phyloP scores from a whole-genome alignment of 2,888 invertebrate species.

The Hypomecis atomaria region DNA sequence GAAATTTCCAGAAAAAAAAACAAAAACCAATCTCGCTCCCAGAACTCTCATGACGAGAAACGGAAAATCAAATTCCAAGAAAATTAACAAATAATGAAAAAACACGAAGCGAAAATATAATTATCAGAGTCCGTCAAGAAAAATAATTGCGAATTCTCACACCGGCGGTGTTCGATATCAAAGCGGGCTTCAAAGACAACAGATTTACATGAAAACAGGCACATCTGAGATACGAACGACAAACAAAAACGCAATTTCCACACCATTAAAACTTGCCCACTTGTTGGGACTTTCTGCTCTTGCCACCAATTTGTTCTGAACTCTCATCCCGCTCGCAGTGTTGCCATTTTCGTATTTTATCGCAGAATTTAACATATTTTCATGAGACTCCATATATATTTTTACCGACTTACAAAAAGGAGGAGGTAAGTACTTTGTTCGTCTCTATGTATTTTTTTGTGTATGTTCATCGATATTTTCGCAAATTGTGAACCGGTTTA shows the following conservation, averaged over 20 bases:
- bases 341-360: no score
- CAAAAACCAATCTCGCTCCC: conserved; percentile 8
- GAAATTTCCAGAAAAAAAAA: conserved; percentile 6
- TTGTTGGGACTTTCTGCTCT: conserved; percentile 56
- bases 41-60: neutral
- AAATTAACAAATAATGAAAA: conserved; percentile 21
- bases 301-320: conserved; percentile 44
- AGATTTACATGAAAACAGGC: conserved; percentile 61
- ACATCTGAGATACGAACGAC: conserved; percentile 63
- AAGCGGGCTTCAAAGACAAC: conserved; percentile 46
- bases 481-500: no score
- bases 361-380: no score
- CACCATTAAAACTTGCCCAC: conserved; percentile 74
- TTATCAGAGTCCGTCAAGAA: conserved; percentile 23
- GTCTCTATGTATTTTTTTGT: no score
- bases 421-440: no score
- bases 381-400: no score
- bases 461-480: no score
- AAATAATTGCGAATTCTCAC: conserved; percentile 24
- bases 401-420: no score
- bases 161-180: conserved; percentile 37
- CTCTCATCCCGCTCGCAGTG: conserved; percentile 29
- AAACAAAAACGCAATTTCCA: conserved; percentile 76
- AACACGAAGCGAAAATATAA: conserved; percentile 19
- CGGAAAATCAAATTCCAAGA: conserved; percentile 18